Base-by-base conservation (phyloP, 2,113 vertebrate genomes). In the Prunella himalayana region DNA sequence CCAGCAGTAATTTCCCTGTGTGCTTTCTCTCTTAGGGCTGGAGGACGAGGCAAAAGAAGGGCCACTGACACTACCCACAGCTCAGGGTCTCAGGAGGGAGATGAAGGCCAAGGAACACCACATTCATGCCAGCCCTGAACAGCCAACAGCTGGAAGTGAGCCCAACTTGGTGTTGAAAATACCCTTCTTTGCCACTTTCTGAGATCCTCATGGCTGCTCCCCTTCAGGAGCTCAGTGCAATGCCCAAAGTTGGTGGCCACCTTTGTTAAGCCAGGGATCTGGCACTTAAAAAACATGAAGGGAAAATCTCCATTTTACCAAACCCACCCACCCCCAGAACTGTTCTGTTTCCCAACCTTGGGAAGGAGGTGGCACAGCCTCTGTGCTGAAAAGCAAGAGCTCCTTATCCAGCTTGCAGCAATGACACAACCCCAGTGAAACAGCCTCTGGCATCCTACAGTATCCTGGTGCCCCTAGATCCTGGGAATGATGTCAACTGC, bases 91-190 rank as follows among this genome's bases (percentile, higher is more conserved):
- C 14, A 0, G 53, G 17, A 80, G 25, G 31, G 37, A 84, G 23
- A 69, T 3, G 50, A 72, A 76, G 70, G 47, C 41, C 0, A 0
- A 81, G 64, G n/a, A 79, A 5, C 0, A 0, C 45, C 30, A 7
- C 7, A 4, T 2, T 21, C 9, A 2, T 15, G 19, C 27, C 79
- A 82, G 57, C 12, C 64, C 35, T 56, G 59, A 45, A 30, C 13
- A 39, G 41, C 50, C 60, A 39, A 49, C 0, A 3, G 42, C 27
- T 91, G 50, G 37, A 91, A 37, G 33, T 19, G 57, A 50, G 31
- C 57, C 49, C 0, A 0, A 5, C 24, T 24, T 6, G 0, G 15
- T 39, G 42, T 37, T 42, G 42, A 47, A 78, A 57, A 47, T 12
- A 31, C 9, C 21, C 5, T 3, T 23, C 45, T 14, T 24, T 27